These are phyloP conservation scores for Cheiracanthium punctorium DNA, from an alignment of 2,888 invertebrate species.

Conservation along the genomic window DNA sequence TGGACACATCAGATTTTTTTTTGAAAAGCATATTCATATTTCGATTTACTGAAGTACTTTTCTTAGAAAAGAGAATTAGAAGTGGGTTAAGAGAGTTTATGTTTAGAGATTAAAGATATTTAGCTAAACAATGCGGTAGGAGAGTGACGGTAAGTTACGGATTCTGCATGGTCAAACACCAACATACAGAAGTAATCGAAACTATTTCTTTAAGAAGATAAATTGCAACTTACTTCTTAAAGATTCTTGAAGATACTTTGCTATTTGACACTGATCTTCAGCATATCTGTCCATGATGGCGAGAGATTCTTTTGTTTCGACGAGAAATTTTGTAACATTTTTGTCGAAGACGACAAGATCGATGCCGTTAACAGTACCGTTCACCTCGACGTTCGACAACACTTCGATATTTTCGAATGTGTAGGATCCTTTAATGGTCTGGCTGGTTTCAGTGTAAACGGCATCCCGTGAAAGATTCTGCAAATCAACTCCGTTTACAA, in stretches of 20 bases:
- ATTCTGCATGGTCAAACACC: too few species aligned
- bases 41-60: too few species aligned
- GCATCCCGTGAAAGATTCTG: slow-evolving; percentile 20
- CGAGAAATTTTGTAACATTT: slow-evolving; percentile 42
- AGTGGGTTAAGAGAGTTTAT: too few species aligned
- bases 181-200: too few species aligned
- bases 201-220: too few species aligned
- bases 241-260: slow-evolving; percentile 28
- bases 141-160: too few species aligned
- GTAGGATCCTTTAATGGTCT: slow-evolving; percentile 33
- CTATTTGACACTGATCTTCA: slow-evolving; percentile 35
- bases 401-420: slow-evolving; percentile 9
- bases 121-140: too few species aligned
- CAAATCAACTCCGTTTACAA: slow-evolving; percentile 37
- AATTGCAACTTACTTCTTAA: slow-evolving; percentile 48
- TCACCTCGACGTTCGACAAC: slow-evolving; percentile 9
- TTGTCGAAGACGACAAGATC: slow-evolving; percentile 41
- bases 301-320: background rate
- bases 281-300: slow-evolving; percentile 19
- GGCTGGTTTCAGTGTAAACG: slow-evolving; percentile 33
- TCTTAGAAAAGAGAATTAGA: too few species aligned
- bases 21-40: too few species aligned
- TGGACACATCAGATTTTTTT: too few species aligned
- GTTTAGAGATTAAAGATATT: too few species aligned
- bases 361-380: slow-evolving; percentile 30